Percentiles rank a stretch among this genome's conserved stretches.
Conservation (phyloP, 2,888 invertebrate species). For the Coleophora flavipennella region DNA sequence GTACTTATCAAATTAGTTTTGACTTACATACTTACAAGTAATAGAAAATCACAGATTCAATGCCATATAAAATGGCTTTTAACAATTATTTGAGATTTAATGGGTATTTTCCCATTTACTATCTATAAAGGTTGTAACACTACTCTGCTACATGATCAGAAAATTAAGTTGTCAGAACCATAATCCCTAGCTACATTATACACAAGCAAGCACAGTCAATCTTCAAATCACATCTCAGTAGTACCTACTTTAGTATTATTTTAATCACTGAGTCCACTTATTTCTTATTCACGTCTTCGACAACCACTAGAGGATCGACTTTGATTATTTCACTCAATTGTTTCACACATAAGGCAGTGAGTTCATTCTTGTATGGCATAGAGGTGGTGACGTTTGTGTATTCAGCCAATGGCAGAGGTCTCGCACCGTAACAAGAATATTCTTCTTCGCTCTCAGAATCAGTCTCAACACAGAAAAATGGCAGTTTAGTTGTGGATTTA, state of each 20-base stretch:
- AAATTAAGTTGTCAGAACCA: no score
- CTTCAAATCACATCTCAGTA: no score
- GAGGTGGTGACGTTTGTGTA: conserved; percentile 57
- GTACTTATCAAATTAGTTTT: no score
- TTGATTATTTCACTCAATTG: conserved; percentile 66
- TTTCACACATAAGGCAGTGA: conserved; percentile 53
- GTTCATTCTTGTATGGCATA: conserved; percentile 67
- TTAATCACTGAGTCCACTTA: conserved; percentile 6
- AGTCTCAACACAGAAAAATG: conserved; percentile 16
- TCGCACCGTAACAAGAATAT: conserved; percentile 65
- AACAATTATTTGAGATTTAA: no score
- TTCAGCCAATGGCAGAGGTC: conserved; percentile 41
- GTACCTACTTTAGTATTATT: no score
- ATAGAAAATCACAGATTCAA: background rate
- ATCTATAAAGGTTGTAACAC: no score
- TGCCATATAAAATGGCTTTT: no score
- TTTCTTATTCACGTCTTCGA: conserved; percentile 38
- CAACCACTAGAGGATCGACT: conserved; percentile 58
- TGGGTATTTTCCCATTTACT: no score
- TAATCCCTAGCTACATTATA: no score
- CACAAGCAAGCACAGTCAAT: no score
- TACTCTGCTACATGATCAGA: no score
- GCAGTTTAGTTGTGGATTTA: conserved; percentile 68
- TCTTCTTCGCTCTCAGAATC: conserved; percentile 19
- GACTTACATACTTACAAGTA: no score